A percentile compares a stretch with the other conserved stretches of the same genome.
Evolutionary conservation across 1,140 invertebrate genomes (phyloP).

Genomic region (Micrasema minimum): DNA sequence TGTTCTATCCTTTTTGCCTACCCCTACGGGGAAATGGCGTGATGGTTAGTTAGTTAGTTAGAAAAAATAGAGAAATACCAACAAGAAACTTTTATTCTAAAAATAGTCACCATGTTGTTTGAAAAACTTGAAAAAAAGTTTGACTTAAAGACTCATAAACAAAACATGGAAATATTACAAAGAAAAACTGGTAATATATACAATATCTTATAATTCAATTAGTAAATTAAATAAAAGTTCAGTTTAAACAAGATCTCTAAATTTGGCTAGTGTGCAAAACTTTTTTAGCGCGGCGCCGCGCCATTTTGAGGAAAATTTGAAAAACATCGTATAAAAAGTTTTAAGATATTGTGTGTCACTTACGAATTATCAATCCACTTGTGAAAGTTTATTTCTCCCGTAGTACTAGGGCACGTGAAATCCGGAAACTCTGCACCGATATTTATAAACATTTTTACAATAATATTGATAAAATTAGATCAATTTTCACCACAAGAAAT

Average conservation of each 20-base stretch:
- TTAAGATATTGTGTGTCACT: background rate
- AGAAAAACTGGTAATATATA: background rate
- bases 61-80: no score
- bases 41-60: no score
- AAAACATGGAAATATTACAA: no score
- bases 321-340: background rate
- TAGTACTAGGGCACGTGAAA: slow-evolving; percentile 2
- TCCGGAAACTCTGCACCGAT: slow-evolving; percentile 15
- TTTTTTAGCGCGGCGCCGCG: no score
- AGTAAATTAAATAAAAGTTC: background rate
- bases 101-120: no score
- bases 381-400: slow-evolving; percentile 15
- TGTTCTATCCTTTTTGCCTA: no score
- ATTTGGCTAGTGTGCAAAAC: background rate
- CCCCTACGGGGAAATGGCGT: no score
- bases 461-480: background rate
- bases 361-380: slow-evolving; percentile 30
- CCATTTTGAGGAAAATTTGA: background rate
- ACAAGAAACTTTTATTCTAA: no score
- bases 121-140: no score
- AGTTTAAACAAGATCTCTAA: background rate
- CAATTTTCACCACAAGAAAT: no score
- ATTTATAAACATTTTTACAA: slow-evolving; percentile 1
- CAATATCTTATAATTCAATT: background rate
- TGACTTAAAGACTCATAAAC: no score